Percentiles rank a stretch among this genome's conserved stretches.
These are phyloP conservation scores for Odontothrips loti DNA, from an alignment of 2,888 invertebrate genomes.

Conservation along the genomic window DNA sequence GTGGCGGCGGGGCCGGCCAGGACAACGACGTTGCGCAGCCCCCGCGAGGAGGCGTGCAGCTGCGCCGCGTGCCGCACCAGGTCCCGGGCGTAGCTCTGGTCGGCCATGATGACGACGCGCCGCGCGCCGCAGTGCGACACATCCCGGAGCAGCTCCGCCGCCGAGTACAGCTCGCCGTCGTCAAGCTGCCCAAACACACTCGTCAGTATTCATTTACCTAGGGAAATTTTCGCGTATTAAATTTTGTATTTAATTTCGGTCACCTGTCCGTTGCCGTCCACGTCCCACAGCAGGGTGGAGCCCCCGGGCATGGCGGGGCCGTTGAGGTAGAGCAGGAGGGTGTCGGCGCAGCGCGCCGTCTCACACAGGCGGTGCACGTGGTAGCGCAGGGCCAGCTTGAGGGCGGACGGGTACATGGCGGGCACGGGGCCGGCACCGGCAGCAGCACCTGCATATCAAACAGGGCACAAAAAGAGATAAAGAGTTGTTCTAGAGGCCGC, in stretches of 20 bases:
- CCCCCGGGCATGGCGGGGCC: conserved; percentile 50
- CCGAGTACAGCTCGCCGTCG: conserved; percentile 48
- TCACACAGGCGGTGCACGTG: conserved; percentile 50
- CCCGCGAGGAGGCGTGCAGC: conserved; percentile 41
- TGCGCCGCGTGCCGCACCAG: conserved; percentile 32
- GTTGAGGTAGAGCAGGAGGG: conserved; percentile 51
- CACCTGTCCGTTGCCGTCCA: conserved; percentile 50
- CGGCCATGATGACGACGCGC: conserved; percentile 49
- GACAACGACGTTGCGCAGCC: conserved; percentile 38
- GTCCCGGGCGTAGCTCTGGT: conserved; percentile 49
- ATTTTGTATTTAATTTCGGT: too few relatives aligned
- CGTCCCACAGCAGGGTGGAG: conserved; percentile 50
- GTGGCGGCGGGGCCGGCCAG: conserved; percentile 41
- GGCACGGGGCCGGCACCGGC: background rate
- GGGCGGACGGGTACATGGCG: conserved; percentile 44
- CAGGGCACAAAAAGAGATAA: too few relatives aligned
- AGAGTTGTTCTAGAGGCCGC: background rate
- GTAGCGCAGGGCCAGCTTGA: conserved; percentile 50
- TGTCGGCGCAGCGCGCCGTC: conserved; percentile 49
- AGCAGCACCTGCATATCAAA: background rate
- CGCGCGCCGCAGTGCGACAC: conserved; percentile 48
- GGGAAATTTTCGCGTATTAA: too few relatives aligned
- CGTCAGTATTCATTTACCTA: background rate
- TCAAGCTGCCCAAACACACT: conserved; percentile 43
- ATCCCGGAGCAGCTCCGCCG: conserved; percentile 50